These are phyloP conservation scores for Plectropomus leopardus DNA, from an alignment of 2,113 vertebrate species.

Conservation along the genomic window DNA sequence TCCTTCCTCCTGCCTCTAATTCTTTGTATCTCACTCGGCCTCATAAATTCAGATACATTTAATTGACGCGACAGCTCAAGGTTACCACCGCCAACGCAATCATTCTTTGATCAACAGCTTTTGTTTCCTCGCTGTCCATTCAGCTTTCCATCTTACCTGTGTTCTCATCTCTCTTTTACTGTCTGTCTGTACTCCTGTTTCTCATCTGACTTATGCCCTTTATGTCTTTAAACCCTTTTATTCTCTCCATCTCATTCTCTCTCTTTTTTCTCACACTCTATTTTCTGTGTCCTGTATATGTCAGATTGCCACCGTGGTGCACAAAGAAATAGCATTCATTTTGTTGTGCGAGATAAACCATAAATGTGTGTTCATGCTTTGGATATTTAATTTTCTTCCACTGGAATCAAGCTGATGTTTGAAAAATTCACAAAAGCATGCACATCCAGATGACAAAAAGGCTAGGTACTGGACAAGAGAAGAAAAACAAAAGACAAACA, in stretches of 20 bases:
- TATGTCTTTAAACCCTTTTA: background rate
- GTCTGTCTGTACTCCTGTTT: background rate
- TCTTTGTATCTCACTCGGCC: conserved; percentile 9
- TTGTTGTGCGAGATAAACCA: conserved; percentile 1
- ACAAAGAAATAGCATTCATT: conserved; percentile 26
- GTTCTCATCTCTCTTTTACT: background rate
- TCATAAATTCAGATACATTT: conserved; percentile 50
- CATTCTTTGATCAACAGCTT: conserved; percentile 47
- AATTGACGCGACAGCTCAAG: conserved; percentile 59
- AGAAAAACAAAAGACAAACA: too few species aligned
- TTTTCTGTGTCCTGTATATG: background rate
- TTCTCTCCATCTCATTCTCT: background rate
- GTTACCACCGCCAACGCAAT: conserved; percentile 38
- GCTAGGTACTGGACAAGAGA: too few species aligned
- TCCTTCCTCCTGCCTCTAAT: conserved; percentile 11
- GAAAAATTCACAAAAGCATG: too few species aligned
- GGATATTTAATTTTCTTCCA: too few species aligned
- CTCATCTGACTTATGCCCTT: conserved; percentile 20
- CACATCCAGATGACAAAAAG: too few species aligned
- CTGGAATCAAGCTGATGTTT: too few species aligned
- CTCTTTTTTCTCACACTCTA: background rate
- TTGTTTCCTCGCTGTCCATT: background rate
- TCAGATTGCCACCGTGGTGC: background rate
- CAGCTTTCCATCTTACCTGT: conserved; percentile 6
- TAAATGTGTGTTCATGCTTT: background rate